Evolutionary conservation across 2,888 invertebrate species (phyloP).

Genomic region (Phengaris alcon): DNA sequence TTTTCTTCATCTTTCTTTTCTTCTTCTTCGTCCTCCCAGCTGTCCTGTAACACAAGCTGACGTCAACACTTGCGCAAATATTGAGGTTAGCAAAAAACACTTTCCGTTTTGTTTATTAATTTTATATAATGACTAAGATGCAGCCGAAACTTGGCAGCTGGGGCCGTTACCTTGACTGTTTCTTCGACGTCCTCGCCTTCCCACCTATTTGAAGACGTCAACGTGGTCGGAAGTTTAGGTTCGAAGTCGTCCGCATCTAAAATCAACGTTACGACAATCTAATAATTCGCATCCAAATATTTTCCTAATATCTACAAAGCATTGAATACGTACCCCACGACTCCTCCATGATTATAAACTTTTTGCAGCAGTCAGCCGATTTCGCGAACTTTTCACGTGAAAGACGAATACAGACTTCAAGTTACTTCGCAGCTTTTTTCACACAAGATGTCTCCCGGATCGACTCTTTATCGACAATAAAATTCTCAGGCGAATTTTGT

Average conservation of each 20-base stretch:
- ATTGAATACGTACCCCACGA: conserved; percentile 82
- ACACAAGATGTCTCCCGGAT: conserved; percentile 79
- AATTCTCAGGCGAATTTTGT: conserved; percentile 67
- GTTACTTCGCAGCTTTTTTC: conserved; percentile 66
- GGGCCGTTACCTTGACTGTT: conserved; percentile 84
- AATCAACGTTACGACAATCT: conserved; percentile 48
- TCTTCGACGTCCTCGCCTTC: conserved; percentile 94
- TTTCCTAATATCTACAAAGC: conserved; percentile 26
- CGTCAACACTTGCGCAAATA: conserved; percentile 67
- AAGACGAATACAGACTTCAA: conserved; percentile 65
- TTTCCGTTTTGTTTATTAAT: background rate
- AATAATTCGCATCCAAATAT: conserved; percentile 38
- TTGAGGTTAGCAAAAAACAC: conserved; percentile 62
- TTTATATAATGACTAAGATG: conserved; percentile 1
- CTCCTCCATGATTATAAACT: conserved; percentile 81
- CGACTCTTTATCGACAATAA: conserved; percentile 64
- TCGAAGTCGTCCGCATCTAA: conserved; percentile 87
- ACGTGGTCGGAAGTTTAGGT: conserved; percentile 81
- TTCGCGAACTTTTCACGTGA: conserved; percentile 69
- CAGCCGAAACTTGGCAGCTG: conserved; percentile 56
- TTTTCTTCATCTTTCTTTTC: conserved; percentile 89
- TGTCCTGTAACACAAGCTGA: conserved; percentile 84
- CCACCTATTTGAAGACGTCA: conserved; percentile 85
- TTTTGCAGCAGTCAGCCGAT: conserved; percentile 64
- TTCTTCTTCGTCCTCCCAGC: conserved; percentile 95